Evolutionary conservation across 2,888 invertebrate species (phyloP), one percentile per base, ranked within the genome.

Genomic region (Brachypalpus laphriformis): DNA sequence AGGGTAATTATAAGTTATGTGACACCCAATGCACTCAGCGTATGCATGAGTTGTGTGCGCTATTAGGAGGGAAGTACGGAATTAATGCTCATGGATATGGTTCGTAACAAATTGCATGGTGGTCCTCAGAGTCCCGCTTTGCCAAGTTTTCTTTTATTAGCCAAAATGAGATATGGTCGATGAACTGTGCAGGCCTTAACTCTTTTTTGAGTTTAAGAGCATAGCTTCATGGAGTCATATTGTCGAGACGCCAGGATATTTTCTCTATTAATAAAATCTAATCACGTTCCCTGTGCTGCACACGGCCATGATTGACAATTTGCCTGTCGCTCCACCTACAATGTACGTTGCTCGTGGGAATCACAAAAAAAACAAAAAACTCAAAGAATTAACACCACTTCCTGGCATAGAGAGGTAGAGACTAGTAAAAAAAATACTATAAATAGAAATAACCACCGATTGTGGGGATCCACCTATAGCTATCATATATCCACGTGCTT

Each of bases 1-100:
- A 14, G 34, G 47, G 57, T 70, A 70, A 70, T 70, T 57, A 57
- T 5, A 47, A 71, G 47, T 71, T 71, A 71, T 71, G 57, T 47
- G 71, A 71, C 71, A 59, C 25, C 34, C 31, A 71, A 11, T 71
- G 47, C 47, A 49, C 47, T 51, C 20, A 20, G 22, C 40, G 40
- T 14, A 7, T 59, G 22, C 22, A 59, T 22, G 40, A 40, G 20
- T 14, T 59, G 14, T 49, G 18, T 65, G 31, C 28, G n/a, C 18
- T 6, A 42, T 59, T 37, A 37, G 20, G 22, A 37, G 16, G 3
- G 3, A 28, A 31, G 22, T 7, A 14, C 16, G 9, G 4, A 18
- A 31, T 31, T 3, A 56, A 56, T 56, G 31, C 37, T 20, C 20
- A 37, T 37, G 37, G 20, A 9, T 31, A 16, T 54, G 31, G n/a